Evolutionary conservation across 1,140 invertebrate genomes (phyloP), one percentile per base, ranked within the genome.

Genomic region (Trichoplusia ni): DNA sequence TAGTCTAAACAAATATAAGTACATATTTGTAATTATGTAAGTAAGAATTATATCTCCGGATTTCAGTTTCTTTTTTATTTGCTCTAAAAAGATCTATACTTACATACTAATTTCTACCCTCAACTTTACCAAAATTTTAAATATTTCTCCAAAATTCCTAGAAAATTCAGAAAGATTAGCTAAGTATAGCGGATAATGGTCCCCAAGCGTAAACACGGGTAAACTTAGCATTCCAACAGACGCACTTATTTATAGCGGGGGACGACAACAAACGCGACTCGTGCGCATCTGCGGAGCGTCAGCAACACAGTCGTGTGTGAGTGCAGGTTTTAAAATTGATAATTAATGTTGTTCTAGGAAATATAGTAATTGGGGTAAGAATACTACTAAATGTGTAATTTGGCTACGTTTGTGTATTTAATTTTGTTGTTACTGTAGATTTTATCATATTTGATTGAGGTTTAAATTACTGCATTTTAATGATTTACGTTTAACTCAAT

Each of bases 191-290:
- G 11, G 4, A 8, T 8, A 46, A n/a, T 16, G 4, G 21, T 47
- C 27, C 44, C n/a, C n/a, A n/a, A n/a, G n/a, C n/a, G n/a, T n/a
- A 47, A 47, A 29, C 23, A 29, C 13, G 25, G 44, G 25, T 47
- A 47, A 31, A 47, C 44, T 47, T 47, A 47, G 44, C 44, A 31
- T 47, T 47, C 44, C 44, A 9, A 13, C 42, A 1, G 23, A 25
- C 44, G 25, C n/a, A 18, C 0, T 18, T 47, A 47, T 47, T 47
- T 47, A 47, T 47, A 47, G 44, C 44, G 25, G 44, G 44, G 23
- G 16, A 47, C 44, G 44, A 47, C 25, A 47, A 47, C 44, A 47
- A 47, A 47, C 44, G 44, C 44, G 16, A 29, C 44, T 47, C 44
- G 13, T 47, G 44, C 44, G 44, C 44, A 47, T 47, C 44, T 29